phyloP scores from a whole-genome alignment of 2,797 vertebrate species.

The Diplodus sargus region DNA sequence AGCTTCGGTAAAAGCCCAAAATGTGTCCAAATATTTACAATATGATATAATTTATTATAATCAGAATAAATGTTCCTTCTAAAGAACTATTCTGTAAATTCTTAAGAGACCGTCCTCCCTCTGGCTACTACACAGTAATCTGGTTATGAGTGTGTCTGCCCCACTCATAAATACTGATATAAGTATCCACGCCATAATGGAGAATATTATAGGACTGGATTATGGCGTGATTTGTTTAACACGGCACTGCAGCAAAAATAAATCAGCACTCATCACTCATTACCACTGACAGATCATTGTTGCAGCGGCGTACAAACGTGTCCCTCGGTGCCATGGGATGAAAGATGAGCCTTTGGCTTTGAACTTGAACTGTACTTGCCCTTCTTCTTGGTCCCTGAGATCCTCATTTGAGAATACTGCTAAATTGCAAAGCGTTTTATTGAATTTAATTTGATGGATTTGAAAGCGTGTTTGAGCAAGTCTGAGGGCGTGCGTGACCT shows the following conservation, averaged over 20 bases:
- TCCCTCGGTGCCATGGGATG: constrained; percentile 53
- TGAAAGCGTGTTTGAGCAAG: constrained; percentile 54
- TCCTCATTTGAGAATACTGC: constrained; percentile 58
- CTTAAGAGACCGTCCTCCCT: constrained; percentile 20
- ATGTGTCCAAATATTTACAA: background rate
- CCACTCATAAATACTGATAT: constrained; percentile 49
- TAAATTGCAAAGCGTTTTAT: constrained; percentile 61
- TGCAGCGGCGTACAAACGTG: constrained; percentile 56
- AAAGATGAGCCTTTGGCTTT: constrained; percentile 74
- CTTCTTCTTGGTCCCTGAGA: constrained; percentile 44
- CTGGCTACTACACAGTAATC: constrained; percentile 26
- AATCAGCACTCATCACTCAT: constrained; percentile 74
- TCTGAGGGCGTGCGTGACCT: constrained; percentile 63
- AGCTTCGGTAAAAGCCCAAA: background rate
- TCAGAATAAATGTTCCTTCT: constrained; percentile 33
- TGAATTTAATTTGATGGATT: constrained; percentile 68
- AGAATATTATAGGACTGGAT: constrained; percentile 54
- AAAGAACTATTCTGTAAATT: constrained; percentile 17
- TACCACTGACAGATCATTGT: constrained; percentile 68
- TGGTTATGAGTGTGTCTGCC: constrained; percentile 23
- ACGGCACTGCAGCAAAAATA: constrained; percentile 57
- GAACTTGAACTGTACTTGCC: constrained; percentile 80
- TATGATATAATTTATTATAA: constrained; percentile 1
- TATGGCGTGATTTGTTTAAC: constrained; percentile 70
- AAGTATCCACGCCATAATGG: constrained; percentile 50